Evolutionary conservation across 2,888 invertebrate genomes (phyloP).

Genomic region (Leptinotarsa haldemani): DNA sequence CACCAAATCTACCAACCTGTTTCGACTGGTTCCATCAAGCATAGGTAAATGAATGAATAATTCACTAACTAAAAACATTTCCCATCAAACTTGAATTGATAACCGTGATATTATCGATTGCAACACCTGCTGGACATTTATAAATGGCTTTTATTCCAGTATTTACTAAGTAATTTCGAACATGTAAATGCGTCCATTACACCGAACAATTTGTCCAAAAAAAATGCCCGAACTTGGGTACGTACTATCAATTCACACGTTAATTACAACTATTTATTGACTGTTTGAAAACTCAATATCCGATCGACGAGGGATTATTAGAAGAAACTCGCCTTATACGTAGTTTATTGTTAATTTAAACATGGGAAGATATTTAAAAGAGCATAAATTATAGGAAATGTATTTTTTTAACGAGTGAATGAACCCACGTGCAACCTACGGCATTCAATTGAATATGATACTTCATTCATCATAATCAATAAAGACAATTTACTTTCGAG

Average conservation of each 20-base stretch:
- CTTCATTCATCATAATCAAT: slow-evolving; percentile 7
- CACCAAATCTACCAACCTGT: too few relatives aligned
- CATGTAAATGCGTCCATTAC: slow-evolving; percentile 11
- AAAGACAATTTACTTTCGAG: not conserved
- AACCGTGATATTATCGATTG: not conserved
- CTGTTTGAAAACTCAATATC: not conserved
- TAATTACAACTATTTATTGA: slow-evolving; percentile 5
- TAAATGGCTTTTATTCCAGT: not conserved
- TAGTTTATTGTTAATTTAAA: slow-evolving; percentile 17
- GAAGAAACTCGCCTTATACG: slow-evolving; percentile 8
- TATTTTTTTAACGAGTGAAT: slow-evolving; percentile 12
- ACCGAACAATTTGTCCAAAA: slow-evolving; percentile 6
- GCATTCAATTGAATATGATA: slow-evolving; percentile 8
- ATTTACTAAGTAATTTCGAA: not conserved
- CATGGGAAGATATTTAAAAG: slow-evolving; percentile 19
- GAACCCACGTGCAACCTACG: slow-evolving; percentile 17
- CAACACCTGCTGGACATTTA: not conserved
- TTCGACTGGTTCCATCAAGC: too few relatives aligned
- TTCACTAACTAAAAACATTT: too few relatives aligned
- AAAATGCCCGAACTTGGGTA: not conserved
- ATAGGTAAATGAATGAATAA: too few relatives aligned
- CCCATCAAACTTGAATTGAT: too few relatives aligned
- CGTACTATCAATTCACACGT: slow-evolving; percentile 7
- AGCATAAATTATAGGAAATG: slow-evolving; percentile 13
- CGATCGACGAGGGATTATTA: slow-evolving; percentile 9